phyloP scores from a whole-genome alignment of 2,888 invertebrate species.

The Morpho deidamia region DNA sequence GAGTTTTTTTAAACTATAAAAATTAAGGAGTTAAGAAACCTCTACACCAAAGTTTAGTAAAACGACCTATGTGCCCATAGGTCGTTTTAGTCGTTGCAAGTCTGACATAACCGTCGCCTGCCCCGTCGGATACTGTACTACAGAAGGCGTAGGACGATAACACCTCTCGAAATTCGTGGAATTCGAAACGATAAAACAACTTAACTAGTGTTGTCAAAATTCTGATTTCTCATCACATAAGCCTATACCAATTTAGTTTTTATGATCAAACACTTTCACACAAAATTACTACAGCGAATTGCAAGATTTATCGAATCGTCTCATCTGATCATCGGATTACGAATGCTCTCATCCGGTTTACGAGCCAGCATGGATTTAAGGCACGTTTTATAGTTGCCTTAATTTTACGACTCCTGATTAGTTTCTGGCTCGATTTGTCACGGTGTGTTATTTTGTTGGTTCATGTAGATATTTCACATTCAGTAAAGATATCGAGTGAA shows the following conservation, averaged over 20 bases:
- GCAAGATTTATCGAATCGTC: conserved; percentile 44
- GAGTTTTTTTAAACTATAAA: too few species aligned
- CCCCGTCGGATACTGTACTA: too few species aligned
- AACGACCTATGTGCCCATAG: too few species aligned
- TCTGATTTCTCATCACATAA: background rate
- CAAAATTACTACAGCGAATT: conserved; percentile 43
- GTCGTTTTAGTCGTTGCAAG: too few species aligned
- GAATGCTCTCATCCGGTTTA: conserved; percentile 53
- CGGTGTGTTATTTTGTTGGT: background rate
- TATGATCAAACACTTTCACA: conserved; percentile 34
- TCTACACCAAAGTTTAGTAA: too few species aligned
- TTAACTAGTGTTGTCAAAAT: background rate
- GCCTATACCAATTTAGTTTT: conserved; percentile 23
- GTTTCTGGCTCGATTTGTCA: conserved; percentile 24
- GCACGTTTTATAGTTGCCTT: conserved; percentile 50
- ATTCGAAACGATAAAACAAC: too few species aligned
- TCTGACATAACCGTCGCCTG: too few species aligned
- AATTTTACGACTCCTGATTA: conserved; percentile 52
- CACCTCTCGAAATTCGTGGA: background rate
- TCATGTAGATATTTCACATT: background rate
- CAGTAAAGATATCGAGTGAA: too few species aligned
- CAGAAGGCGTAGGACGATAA: too few species aligned
- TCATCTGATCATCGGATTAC: conserved; percentile 45
- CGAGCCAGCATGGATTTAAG: conserved; percentile 41
- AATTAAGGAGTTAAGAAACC: too few species aligned